Evolutionary conservation across 2,797 vertebrate genomes (phyloP).

Genomic region (Danio kyathit): DNA sequence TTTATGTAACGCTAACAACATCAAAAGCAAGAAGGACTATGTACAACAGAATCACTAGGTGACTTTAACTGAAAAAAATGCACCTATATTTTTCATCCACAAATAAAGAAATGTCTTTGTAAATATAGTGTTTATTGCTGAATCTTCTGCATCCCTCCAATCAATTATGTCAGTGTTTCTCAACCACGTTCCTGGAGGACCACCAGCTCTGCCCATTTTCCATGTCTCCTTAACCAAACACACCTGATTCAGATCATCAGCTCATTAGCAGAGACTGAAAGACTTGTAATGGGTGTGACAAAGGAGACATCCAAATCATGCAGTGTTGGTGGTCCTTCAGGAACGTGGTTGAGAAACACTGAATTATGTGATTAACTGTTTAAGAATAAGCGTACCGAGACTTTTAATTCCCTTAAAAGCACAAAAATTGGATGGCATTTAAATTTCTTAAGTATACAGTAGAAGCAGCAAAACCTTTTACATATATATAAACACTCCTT

Average conservation of each 20-base stretch:
- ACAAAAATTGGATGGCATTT: background rate
- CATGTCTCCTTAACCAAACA: too few species aligned
- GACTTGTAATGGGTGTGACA: too few species aligned
- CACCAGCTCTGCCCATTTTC: too few species aligned
- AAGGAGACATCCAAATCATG: too few species aligned
- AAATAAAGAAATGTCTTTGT: background rate
- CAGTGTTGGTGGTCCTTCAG: too few species aligned
- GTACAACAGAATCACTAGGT: background rate
- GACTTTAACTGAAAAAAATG: background rate
- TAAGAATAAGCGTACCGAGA: background rate
- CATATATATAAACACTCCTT: background rate
- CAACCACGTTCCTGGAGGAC: too few species aligned
- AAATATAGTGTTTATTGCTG: conserved; percentile 35
- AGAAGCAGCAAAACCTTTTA: background rate
- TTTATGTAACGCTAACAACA: background rate
- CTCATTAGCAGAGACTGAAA: too few species aligned
- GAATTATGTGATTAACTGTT: background rate
- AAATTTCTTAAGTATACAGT: background rate
- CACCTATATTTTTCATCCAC: background rate
- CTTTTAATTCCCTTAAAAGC: background rate
- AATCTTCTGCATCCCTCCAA: background rate
- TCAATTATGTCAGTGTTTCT: background rate
- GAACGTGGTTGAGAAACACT: too few species aligned
- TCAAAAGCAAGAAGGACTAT: background rate
- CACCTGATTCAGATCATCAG: too few species aligned